These are phyloP conservation scores for Timema podura DNA, from an alignment of 2,888 invertebrate species.

Conservation along the genomic window DNA sequence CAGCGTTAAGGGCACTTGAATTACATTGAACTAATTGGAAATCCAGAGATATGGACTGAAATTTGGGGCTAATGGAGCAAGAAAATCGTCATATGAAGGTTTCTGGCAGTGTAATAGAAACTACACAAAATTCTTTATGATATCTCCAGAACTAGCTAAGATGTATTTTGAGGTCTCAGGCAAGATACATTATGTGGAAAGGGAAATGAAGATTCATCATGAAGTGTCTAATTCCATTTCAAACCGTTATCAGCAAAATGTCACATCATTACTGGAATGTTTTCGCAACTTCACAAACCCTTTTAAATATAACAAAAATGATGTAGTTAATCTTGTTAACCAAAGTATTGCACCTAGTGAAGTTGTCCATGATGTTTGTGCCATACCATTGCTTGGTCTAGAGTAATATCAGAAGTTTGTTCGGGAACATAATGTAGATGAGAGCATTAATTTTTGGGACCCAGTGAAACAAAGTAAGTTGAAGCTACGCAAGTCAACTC, in stretches of 20 bases:
- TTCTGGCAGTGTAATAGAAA: neutral
- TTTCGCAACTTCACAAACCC: no score
- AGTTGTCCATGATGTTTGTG: constrained; percentile 13
- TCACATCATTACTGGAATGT: no score
- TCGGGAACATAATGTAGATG: constrained; percentile 6
- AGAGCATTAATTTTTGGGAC: constrained; percentile 6
- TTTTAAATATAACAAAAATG: neutral
- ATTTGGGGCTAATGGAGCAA: neutral
- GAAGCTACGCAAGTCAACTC: neutral
- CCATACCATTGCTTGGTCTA: neutral
- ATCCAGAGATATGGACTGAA: no score
- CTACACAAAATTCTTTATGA: neutral
- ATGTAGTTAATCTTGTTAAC: neutral
- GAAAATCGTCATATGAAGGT: neutral
- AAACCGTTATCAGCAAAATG: no score
- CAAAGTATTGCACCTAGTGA: neutral
- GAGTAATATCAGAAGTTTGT: constrained; percentile 14
- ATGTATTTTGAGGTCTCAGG: neutral
- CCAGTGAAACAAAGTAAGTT: neutral
- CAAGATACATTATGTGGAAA: neutral
- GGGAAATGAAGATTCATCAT: neutral
- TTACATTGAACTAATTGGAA: no score
- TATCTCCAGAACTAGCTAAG: constrained; percentile 3
- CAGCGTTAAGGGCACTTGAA: neutral
- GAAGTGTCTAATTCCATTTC: neutral